Conservation (phyloP, 2,888 invertebrate genomes). For the Diarsia dahlii region DNA sequence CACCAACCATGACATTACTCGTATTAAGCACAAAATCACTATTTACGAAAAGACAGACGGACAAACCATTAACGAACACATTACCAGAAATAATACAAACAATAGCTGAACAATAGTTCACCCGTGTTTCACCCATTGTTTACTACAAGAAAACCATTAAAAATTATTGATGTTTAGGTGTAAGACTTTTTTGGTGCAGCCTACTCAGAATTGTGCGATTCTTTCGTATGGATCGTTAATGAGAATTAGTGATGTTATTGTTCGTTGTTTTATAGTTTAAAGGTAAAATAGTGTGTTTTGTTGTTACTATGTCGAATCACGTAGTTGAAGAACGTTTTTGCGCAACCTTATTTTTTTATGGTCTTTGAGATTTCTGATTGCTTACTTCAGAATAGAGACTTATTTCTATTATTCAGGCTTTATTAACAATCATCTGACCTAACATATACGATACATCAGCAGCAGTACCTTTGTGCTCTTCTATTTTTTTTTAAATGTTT, state of each 20-base stretch:
- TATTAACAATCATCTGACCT: too few relatives aligned
- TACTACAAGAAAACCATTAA: constrained; percentile 85
- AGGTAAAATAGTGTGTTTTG: constrained; percentile 47
- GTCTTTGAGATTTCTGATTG: not conserved
- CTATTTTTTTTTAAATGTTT: too few relatives aligned
- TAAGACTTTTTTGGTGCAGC: constrained; percentile 73
- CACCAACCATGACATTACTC: constrained; percentile 72
- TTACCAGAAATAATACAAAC: constrained; percentile 82
- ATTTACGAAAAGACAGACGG: constrained; percentile 82
- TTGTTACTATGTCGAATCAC: constrained; percentile 48
- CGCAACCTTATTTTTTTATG: constrained; percentile 8
- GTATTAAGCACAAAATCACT: constrained; percentile 84
- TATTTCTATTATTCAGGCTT: too few relatives aligned
- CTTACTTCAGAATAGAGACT: too few relatives aligned
- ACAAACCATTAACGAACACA: constrained; percentile 82
- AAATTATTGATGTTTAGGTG: constrained; percentile 80
- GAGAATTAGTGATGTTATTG: constrained; percentile 67
- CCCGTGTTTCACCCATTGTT: constrained; percentile 80
- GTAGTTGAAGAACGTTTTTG: constrained; percentile 30
- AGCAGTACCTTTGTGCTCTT: too few relatives aligned
- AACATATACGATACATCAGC: too few relatives aligned
- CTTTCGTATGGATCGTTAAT: constrained; percentile 69
- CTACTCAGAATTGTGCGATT: constrained; percentile 79
- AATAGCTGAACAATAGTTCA: constrained; percentile 65
- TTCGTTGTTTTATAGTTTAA: constrained; percentile 65